Percentiles rank a stretch among this genome's conserved stretches.
These are phyloP conservation scores for Chironomus tepperi DNA, from an alignment of 1,140 invertebrate genomes.

Conservation along the genomic window DNA sequence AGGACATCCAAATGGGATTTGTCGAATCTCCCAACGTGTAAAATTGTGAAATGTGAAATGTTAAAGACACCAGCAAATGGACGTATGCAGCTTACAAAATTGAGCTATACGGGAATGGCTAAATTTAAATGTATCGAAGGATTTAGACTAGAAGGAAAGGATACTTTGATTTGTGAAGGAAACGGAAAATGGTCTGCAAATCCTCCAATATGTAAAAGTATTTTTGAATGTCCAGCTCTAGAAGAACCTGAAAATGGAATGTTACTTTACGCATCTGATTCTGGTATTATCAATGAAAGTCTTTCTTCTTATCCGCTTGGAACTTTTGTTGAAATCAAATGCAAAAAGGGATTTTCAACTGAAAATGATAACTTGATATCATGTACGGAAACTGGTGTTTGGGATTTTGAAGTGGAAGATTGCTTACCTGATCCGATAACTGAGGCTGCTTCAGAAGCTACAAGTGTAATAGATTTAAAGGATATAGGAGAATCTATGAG, in stretches of 20 bases:
- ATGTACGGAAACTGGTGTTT: conserved; percentile 43
- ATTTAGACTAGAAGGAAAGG: conserved; percentile 43
- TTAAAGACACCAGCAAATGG: conserved; percentile 24
- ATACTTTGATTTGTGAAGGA: conserved; percentile 41
- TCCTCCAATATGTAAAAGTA: conserved; percentile 43
- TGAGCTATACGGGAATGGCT: conserved; percentile 43
- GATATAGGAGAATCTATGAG: too few relatives aligned
- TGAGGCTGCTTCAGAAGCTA: too few relatives aligned
- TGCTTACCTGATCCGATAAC: conserved; percentile 30
- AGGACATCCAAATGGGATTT: conserved; percentile 46
- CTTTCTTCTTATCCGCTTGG: conserved; percentile 31
- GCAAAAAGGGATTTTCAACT: conserved; percentile 39
- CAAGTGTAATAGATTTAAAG: not conserved
- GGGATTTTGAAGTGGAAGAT: conserved; percentile 39
- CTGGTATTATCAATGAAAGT: conserved; percentile 13
- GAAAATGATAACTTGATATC: conserved; percentile 40
- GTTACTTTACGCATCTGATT: conserved; percentile 24
- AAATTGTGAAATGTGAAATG: conserved; percentile 29
- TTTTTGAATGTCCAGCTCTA: conserved; percentile 24
- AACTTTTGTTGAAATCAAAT: conserved; percentile 43
- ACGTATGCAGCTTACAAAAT: conserved; percentile 27
- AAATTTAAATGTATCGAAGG: conserved; percentile 45
- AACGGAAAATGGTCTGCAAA: conserved; percentile 46
- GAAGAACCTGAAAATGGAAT: conserved; percentile 13
- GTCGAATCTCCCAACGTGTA: conserved; percentile 39